Conservation (phyloP, 2,888 invertebrate genomes). For the Arctia plantaginis region DNA sequence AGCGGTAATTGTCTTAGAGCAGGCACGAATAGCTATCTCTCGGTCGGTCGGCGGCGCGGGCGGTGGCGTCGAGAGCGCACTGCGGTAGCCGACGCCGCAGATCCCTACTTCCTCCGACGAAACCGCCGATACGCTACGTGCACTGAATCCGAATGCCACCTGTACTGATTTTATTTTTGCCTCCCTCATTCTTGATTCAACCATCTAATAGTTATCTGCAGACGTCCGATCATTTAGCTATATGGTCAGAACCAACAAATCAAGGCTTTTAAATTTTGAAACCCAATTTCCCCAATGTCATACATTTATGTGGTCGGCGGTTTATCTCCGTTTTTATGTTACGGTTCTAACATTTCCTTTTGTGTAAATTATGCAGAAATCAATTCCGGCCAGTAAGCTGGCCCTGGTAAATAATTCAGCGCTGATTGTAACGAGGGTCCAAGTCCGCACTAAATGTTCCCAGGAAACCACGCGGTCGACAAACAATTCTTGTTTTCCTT, state of each 20-base stretch:
- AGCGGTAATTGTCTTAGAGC: constrained; percentile 83
- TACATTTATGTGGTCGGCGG: constrained; percentile 53
- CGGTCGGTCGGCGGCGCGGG: constrained; percentile 54
- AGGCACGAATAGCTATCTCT: constrained; percentile 73
- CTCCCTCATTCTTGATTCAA: constrained; percentile 79
- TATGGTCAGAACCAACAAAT: constrained; percentile 28
- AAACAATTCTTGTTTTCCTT: constrained; percentile 72
- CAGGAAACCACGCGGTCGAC: constrained; percentile 70
- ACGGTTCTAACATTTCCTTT: constrained; percentile 66
- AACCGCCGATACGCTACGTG: constrained; percentile 82
- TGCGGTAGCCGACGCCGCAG: constrained; percentile 76
- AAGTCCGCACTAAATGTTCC: constrained; percentile 77
- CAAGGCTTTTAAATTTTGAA: constrained; percentile 45
- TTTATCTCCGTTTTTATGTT: constrained; percentile 71
- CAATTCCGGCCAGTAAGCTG: constrained; percentile 78
- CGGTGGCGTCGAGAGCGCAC: constrained; percentile 67
- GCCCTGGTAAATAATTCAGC: constrained; percentile 82
- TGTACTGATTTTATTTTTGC: constrained; percentile 84
- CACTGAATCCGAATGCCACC: constrained; percentile 78
- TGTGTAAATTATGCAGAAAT: constrained; percentile 83
- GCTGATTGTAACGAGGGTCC: constrained; percentile 82
- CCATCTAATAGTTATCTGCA: constrained; percentile 79
- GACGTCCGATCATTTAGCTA: constrained; percentile 62
- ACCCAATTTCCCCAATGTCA: constrained; percentile 49
- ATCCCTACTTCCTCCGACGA: constrained; percentile 66